Conservation (phyloP, 2,888 invertebrate genomes). For the Drosophila helvetica region DNA sequence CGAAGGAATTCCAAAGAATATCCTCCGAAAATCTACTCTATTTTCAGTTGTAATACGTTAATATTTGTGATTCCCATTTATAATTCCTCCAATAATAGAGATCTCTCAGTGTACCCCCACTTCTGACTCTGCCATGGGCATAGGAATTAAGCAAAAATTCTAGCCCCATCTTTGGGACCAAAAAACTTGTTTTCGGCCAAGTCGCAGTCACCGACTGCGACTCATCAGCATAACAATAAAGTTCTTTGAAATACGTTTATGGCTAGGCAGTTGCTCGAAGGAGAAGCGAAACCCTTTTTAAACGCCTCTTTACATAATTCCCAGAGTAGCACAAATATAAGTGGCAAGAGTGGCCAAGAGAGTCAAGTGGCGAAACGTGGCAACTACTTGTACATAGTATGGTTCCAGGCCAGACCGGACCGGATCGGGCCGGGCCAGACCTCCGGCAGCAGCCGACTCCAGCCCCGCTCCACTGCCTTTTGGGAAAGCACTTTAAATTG, state of each 20-base stretch:
- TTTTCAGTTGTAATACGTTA: too few species aligned
- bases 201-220: conserved; percentile 11
- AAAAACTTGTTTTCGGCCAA: conserved; percentile 39
- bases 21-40: too few species aligned
- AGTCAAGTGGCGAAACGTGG: conserved; percentile 50
- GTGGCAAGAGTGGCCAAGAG: background rate
- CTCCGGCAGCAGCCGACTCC: too few species aligned
- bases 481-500: conserved; percentile 50
- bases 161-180: conserved; percentile 1
- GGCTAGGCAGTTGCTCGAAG: conserved; percentile 20
- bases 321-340: conserved; percentile 1
- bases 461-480: background rate
- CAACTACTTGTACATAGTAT: conserved; percentile 20
- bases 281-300: conserved; percentile 36
- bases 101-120: background rate
- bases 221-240: conserved; percentile 71
- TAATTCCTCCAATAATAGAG: too few species aligned
- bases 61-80: too few species aligned
- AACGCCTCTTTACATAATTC: conserved; percentile 50
- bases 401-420: too few species aligned
- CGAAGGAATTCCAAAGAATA: too few species aligned
- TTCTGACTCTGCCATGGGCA: conserved; percentile 5
- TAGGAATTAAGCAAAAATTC: conserved; percentile 34
- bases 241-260: conserved; percentile 69
- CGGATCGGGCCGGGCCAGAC: too few species aligned